These are phyloP conservation scores for Pygoscelis adeliae DNA, from an alignment of 2,113 vertebrate genomes.

Conservation along the genomic window DNA sequence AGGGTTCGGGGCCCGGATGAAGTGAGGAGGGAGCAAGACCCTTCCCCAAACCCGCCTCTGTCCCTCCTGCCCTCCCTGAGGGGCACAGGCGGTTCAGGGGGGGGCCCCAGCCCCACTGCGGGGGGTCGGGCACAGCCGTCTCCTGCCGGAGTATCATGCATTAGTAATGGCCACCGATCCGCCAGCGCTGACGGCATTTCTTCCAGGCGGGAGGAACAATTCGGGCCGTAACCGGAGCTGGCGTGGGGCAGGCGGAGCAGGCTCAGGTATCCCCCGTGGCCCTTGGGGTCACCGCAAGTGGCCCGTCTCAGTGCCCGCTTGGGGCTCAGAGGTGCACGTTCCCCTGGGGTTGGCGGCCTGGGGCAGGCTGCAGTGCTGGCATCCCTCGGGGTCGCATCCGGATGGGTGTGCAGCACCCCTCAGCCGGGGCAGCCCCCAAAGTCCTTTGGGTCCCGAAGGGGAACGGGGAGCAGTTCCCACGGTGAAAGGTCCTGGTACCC, in stretches of 20 bases:
- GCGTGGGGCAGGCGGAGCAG: fast-evolving
- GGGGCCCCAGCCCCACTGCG: fast-evolving
- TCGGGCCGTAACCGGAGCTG: neutral
- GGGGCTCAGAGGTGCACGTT: neutral
- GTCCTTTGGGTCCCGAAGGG: fast-evolving
- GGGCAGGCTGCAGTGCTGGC: neutral
- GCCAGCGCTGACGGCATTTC: constrained; percentile 55
- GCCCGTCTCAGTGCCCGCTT: fast-evolving
- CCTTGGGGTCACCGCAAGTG: neutral
- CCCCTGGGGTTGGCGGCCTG: neutral
- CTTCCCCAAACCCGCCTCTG: fast-evolving
- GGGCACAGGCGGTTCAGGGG: fast-evolving
- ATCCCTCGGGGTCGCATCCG: fast-evolving
- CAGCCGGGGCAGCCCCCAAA: fast-evolving
- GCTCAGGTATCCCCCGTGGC: constrained; percentile 42
- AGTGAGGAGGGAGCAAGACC: fast-evolving
- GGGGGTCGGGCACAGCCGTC: neutral
- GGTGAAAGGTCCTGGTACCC: fast-evolving
- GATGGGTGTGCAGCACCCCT: fast-evolving
- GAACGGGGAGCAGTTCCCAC: fast-evolving
- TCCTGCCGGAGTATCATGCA: constrained; percentile 46
- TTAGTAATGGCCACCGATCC: constrained; percentile 78
- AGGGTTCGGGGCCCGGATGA: fast-evolving
- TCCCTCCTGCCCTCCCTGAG: neutral
- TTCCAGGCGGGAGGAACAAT: constrained; percentile 66